Percentiles rank a stretch among this genome's conserved stretches.
Conservation (phyloP, 1,140 invertebrate genomes). For the Zophobas atratus region DNA sequence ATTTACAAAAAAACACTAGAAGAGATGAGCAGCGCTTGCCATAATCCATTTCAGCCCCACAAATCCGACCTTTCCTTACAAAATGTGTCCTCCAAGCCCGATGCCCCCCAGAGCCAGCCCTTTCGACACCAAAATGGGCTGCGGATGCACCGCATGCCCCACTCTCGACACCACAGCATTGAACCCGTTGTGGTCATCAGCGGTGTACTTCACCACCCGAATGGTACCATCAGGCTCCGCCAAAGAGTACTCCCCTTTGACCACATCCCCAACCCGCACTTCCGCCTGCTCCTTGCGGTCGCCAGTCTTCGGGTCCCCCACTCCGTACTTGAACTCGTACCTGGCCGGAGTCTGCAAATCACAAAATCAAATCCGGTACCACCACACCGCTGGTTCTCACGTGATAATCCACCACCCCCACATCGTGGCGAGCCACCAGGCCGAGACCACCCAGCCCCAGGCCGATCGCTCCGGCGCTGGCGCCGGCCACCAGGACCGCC, state of each 20-base stretch:
- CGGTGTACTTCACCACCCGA: slow-evolving; percentile 82
- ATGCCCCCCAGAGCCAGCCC: not conserved
- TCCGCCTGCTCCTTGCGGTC: slow-evolving; percentile 80
- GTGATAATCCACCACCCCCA: slow-evolving; percentile 1
- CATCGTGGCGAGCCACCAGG: not conserved
- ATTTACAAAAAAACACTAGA: slow-evolving; percentile 1
- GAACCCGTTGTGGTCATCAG: slow-evolving; percentile 84
- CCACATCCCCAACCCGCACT: slow-evolving; percentile 76
- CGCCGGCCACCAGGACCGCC: not conserved
- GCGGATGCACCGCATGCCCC: slow-evolving; percentile 11
- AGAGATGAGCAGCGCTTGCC: slow-evolving; percentile 4
- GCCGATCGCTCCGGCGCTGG: not conserved
- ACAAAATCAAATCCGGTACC: not conserved
- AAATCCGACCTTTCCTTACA: not conserved
- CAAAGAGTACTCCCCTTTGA: slow-evolving; percentile 81
- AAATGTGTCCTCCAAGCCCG: not conserved
- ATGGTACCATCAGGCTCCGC: slow-evolving; percentile 85
- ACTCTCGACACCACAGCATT: slow-evolving; percentile 78
- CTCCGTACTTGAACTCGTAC: slow-evolving; percentile 76
- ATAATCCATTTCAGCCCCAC: slow-evolving; percentile 2
- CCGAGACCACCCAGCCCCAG: slow-evolving; percentile 5
- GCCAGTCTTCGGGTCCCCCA: slow-evolving; percentile 82
- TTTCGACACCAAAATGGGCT: not conserved
- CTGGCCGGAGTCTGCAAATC: slow-evolving; percentile 66
- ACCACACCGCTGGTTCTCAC: slow-evolving; percentile 7